Percentiles rank a stretch among this genome's conserved stretches.
Conservation (phyloP, 2,888 invertebrate species). For the Aplocera efformata region DNA sequence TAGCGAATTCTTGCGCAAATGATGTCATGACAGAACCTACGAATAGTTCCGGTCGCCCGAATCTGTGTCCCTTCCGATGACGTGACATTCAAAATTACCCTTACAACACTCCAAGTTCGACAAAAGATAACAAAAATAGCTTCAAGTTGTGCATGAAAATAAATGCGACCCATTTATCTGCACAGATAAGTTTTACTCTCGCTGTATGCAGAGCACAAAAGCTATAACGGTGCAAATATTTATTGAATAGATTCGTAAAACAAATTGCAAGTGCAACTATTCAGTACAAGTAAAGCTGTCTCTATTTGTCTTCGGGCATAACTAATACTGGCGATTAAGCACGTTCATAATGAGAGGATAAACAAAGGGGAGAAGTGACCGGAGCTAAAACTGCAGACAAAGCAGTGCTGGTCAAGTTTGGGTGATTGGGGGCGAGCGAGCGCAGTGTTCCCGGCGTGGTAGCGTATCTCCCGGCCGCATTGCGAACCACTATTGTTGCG, state of each 20-base stretch:
- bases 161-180: constrained; percentile 26
- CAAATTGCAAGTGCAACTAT: constrained; percentile 22
- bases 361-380: constrained; percentile 44
- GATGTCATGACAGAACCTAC: constrained; percentile 37
- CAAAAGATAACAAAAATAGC: constrained; percentile 18
- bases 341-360: constrained; percentile 27
- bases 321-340: constrained; percentile 21
- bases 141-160: constrained; percentile 20
- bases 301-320: constrained; percentile 22
- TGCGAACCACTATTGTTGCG: constrained; percentile 56
- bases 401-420: constrained; percentile 60
- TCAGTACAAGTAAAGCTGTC: constrained; percentile 13
- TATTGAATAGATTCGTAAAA: constrained; percentile 23
- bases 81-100: constrained; percentile 35
- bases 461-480: constrained; percentile 46
- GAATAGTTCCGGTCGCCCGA: constrained; percentile 46
- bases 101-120: constrained; percentile 9
- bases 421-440: constrained; percentile 53
- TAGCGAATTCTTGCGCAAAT: constrained; percentile 41
- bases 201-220: constrained; percentile 23
- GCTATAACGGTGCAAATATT: constrained; percentile 20
- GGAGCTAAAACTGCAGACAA: constrained; percentile 41
- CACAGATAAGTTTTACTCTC: constrained; percentile 25
- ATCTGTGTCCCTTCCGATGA: constrained; percentile 46
- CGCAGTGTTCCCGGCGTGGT: constrained; percentile 33